Evolutionary conservation across 2,888 invertebrate species (phyloP), one percentile per base, ranked within the genome.

Genomic region (Nemotelus nigrinus): DNA sequence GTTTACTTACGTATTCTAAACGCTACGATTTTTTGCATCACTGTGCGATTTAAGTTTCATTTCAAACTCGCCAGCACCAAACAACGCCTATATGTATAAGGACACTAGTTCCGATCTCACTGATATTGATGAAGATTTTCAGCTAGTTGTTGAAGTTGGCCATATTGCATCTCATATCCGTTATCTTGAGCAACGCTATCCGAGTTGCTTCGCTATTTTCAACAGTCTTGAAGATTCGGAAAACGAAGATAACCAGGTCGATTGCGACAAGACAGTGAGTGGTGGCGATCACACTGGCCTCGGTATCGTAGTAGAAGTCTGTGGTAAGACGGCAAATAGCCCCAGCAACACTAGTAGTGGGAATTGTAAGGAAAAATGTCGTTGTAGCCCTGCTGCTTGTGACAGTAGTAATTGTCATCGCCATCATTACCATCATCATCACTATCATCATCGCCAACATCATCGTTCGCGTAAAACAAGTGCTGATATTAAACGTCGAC

Each of bases 151-250:
- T 47, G 85, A 86, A 77, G 85, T 87, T 79, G 87, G 87, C 72
- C 86, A 84, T 72, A 87, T 87, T 81, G 86, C 87, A 44, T 84
- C 86, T 5, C 84, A 86, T 2, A 84, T 87, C 41, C 86, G 86
- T 25, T 83, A 83, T 53, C 81, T 87, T 72, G 84, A 86, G 76
- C 84, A 85, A 78, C 81, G 84, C 60, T 86, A 85, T 83, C 84
- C 83, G 55, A 84, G 85, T 74, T 85, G 85, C 44, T 85, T 63
- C 57, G 77, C 39, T 7, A 72, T 47, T 10, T 45, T 58, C 45
- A 8, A 58, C 25, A 43, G 58, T 2, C 3, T 58, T 10, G 58
- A 41, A 44, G 65, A 65, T 3, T 63, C 48, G n/a, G 74, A 58
- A 8, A 47, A 48, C 45, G 41, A 47, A 2, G 47, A 44, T 8